These are phyloP conservation scores for Sapayoa aenigma DNA, from an alignment of 2,113 vertebrate genomes.

Conservation along the genomic window DNA sequence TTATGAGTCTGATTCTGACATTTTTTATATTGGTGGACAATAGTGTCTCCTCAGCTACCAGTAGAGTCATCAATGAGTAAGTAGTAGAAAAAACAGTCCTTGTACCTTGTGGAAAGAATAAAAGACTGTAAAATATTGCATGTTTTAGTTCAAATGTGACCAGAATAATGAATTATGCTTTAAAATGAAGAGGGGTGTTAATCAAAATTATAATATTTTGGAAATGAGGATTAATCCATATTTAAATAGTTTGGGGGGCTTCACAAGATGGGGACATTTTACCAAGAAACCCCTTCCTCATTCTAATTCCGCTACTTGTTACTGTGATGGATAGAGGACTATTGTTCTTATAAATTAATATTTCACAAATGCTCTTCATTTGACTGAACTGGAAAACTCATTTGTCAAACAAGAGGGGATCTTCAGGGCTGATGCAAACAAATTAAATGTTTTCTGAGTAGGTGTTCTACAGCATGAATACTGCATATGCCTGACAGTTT, in stretches of 20 bases:
- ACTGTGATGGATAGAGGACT: background rate
- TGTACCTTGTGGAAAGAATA: background rate
- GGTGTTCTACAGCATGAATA: background rate
- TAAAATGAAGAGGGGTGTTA: background rate
- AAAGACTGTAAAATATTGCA: background rate
- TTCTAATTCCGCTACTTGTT: background rate
- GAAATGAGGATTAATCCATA: fast-evolving
- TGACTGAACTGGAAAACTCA: background rate
- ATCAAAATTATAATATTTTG: background rate
- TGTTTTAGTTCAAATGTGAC: background rate
- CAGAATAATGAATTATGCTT: background rate
- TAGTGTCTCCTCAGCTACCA: background rate
- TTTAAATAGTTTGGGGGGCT: background rate
- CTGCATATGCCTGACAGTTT: background rate
- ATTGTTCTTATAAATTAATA: background rate
- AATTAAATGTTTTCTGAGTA: background rate
- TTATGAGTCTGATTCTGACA: background rate
- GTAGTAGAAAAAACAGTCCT: background rate
- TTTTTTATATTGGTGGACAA: background rate
- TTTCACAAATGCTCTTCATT: background rate
- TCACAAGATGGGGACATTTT: background rate
- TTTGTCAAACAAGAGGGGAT: background rate
- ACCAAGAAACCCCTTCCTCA: background rate
- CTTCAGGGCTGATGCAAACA: background rate
- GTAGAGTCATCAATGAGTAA: background rate